These are phyloP conservation scores for Anguilla anguilla DNA, from an alignment of 2,797 vertebrate species.

Conservation along the genomic window DNA sequence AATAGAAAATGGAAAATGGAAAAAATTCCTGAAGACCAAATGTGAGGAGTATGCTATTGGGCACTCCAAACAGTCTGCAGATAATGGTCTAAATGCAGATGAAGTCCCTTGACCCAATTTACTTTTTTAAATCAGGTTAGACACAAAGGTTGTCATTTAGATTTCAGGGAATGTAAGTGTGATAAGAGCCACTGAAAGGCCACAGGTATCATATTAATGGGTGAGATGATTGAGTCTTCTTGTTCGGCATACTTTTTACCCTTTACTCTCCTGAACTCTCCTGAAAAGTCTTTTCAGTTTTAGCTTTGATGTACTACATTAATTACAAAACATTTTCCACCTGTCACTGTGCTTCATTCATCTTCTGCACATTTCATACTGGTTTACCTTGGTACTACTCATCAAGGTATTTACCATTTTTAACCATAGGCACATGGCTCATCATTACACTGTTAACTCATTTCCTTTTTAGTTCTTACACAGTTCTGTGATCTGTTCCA, in stretches of 20 bases:
- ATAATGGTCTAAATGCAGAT: background rate
- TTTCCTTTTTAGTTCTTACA: too few species aligned
- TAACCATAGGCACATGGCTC: background rate
- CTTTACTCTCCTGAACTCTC: background rate
- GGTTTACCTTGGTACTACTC: background rate
- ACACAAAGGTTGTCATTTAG: background rate
- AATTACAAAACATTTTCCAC: background rate
- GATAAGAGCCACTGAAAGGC: background rate
- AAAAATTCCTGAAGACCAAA: background rate
- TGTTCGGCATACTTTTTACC: background rate
- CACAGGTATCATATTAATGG: slow-evolving; percentile 1
- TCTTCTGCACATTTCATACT: background rate
- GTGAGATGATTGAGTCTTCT: background rate
- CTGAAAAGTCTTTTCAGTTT: background rate
- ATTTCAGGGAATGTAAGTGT: background rate
- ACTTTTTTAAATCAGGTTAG: slow-evolving; percentile 1
- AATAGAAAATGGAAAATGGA: too few species aligned
- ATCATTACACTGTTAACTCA: too few species aligned
- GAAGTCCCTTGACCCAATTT: background rate
- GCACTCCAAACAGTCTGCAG: background rate
- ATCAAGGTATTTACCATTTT: background rate
- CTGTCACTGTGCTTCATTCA: background rate
- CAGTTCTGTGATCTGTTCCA: too few species aligned
- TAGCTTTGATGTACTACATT: background rate
- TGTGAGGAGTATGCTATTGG: background rate